A percentile compares a stretch with the other conserved stretches of the same genome.
These are phyloP conservation scores for Sphaerophoria taeniata DNA, from an alignment of 2,888 invertebrate species.

Conservation along the genomic window DNA sequence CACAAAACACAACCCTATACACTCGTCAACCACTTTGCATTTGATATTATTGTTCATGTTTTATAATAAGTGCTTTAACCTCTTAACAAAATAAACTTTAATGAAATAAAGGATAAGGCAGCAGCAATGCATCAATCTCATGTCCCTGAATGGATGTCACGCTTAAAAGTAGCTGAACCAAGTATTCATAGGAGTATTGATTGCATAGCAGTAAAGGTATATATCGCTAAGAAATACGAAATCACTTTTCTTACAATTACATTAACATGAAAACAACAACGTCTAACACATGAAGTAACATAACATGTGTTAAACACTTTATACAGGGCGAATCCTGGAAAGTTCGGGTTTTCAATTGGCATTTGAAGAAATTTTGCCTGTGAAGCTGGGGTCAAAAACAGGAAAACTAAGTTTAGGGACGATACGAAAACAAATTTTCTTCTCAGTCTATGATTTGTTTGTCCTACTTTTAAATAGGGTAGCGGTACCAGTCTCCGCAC, in stretches of 20 bases:
- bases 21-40: neutral
- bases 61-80: neutral
- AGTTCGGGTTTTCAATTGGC: no score
- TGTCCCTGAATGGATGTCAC: constrained; percentile 87
- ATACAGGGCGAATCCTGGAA: no score
- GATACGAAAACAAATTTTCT: no score
- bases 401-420: no score
- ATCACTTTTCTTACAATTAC: neutral
- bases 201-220: constrained; percentile 88
- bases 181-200: constrained; percentile 90
- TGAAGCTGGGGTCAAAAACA: no score
- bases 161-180: constrained; percentile 85
- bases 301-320: no score
- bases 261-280: constrained; percentile 32
- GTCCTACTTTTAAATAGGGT: no score
- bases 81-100: neutral
- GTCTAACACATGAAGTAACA: constrained; percentile 4
- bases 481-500: no score
- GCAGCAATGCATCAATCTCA: constrained; percentile 75
- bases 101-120: constrained; percentile 65
- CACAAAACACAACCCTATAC: neutral
- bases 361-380: no score
- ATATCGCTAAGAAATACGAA: constrained; percentile 41
- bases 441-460: no score
- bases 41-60: neutral